Evolutionary conservation across 2,113 vertebrate species (phyloP).

Genomic region (Accipiter cooperii): DNA sequence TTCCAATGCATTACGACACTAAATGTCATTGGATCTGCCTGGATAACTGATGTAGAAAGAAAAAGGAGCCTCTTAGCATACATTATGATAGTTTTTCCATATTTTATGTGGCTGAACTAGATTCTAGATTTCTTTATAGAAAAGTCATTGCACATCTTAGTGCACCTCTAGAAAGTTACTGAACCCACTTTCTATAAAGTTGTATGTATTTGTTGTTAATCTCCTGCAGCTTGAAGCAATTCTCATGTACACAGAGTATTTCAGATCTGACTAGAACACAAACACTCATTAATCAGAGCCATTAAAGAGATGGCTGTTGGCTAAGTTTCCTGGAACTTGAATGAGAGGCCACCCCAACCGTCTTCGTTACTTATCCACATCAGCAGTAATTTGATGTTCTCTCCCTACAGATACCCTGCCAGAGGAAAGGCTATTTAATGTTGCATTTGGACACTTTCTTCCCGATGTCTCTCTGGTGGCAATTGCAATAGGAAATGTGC

Average conservation of each 20-base stretch:
- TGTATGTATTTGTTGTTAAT: constrained; percentile 40
- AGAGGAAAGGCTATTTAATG: constrained; percentile 67
- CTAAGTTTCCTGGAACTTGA: constrained; percentile 46
- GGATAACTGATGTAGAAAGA: not conserved
- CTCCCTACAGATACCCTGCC: constrained; percentile 67
- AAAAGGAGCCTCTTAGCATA: not conserved
- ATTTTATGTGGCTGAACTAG: not conserved
- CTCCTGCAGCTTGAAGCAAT: constrained; percentile 50
- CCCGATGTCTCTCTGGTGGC: constrained; percentile 72
- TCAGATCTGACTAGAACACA: constrained; percentile 56
- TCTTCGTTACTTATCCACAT: not conserved
- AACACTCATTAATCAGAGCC: constrained; percentile 60
- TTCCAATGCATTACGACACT: not conserved
- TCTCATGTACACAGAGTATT: constrained; percentile 22
- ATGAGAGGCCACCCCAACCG: constrained; percentile 25
- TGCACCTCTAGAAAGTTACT: constrained; percentile 3
- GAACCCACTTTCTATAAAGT: not conserved
- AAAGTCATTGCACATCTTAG: not conserved
- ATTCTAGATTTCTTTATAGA: not conserved
- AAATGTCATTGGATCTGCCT: not conserved
- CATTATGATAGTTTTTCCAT: not conserved
- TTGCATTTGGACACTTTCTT: constrained; percentile 71
- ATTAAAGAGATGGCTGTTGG: constrained; percentile 50
- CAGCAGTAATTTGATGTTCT: constrained; percentile 33
- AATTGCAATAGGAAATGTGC: constrained; percentile 61